Evolutionary conservation across 2,797 vertebrate species (phyloP), one percentile per base, ranked within the genome.

Genomic region (Hypotaenidia okinawae): DNA sequence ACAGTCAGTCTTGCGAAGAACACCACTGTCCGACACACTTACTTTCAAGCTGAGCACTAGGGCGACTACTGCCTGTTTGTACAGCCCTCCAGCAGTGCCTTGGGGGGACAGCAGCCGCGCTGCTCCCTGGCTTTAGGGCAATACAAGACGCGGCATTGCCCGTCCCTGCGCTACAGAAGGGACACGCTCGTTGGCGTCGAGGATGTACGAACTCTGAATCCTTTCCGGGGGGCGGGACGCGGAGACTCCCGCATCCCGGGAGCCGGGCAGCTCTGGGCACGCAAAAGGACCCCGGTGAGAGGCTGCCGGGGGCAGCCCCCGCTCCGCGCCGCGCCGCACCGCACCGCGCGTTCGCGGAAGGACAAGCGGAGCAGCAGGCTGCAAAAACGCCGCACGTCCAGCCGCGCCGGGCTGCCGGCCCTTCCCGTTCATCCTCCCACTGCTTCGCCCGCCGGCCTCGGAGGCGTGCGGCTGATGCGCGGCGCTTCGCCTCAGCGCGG

Each of bases 381-480:
- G 23, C 45, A 6, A 5, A 21, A 11, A 3, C 3, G 10, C 4
- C 35, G 11, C 52, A 13, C 24, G 13, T 19, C 28, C 9, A 4
- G 4, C 8, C 27, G 13, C 8, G 51, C 32, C 4, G 12, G 11
- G 4, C 32, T 11, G 28, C 8, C 4, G 24, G 8, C 28, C 1
- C 8, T 37, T 19, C 2, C 49, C 4, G 22, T 17, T 21, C 21
- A 1, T 3, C 6, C 22, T 22, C 18, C 2, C 23, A 33, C 12
- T 33, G 63, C 49, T 45, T 24, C 13, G 14, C 22, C 43, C 2
- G 1, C 3, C 6, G 10, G 54, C 66, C 23, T 51, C 24, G 6
- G 24, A 16, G 33, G 11, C 0, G 1, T 2, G 11, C 4, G 5
- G 28, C 19, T 8, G 23, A 5, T 4, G 12, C 0, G 0, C 15